A percentile compares a stretch with the other conserved stretches of the same genome.
These are phyloP conservation scores for Umimayanthus chanpuru DNA, from an alignment of 92 coral and sea anemone species.

Conservation along the genomic window DNA sequence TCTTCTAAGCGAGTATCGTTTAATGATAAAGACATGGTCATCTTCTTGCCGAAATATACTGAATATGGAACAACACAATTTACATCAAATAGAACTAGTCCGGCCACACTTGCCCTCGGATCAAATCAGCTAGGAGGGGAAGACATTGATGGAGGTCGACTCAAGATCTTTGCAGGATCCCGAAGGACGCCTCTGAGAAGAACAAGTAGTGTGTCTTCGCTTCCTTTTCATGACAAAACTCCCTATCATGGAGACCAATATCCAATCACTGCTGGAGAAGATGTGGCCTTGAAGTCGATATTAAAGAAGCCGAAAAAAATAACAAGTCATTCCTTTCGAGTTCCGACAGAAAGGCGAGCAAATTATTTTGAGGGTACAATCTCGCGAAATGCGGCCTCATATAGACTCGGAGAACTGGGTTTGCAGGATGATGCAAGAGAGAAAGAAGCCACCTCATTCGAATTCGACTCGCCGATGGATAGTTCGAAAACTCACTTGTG, in stretches of 20 bases:
- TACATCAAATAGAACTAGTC: conserved; percentile 14
- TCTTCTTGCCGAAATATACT: conserved; percentile 17
- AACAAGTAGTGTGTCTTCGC: neutral
- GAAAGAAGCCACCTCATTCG: neutral
- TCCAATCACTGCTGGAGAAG: neutral
- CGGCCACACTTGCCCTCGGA: neutral
- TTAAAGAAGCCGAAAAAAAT: conserved; percentile 21
- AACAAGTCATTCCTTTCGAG: conserved; percentile 6
- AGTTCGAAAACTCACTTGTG: neutral
- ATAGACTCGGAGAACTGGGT: neutral
- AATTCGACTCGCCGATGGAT: neutral
- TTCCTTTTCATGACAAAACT: neutral
- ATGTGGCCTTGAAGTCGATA: conserved; percentile 29
- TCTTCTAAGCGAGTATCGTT: conserved; percentile 42
- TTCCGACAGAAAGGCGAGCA: conserved; percentile 4
- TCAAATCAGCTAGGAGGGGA: neutral
- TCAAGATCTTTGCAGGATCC: neutral
- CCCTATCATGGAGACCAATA: neutral
- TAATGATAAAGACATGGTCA: conserved; percentile 26
- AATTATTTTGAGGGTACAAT: neutral
- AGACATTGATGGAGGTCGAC: neutral
- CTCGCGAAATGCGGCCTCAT: neutral
- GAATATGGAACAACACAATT: conserved; percentile 8
- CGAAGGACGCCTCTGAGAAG: neutral
- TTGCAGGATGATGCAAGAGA: neutral